A percentile compares a stretch with the other conserved stretches of the same genome.
phyloP scores from a whole-genome alignment of 2,888 invertebrate species.

The Steinernema carpocapsae region DNA sequence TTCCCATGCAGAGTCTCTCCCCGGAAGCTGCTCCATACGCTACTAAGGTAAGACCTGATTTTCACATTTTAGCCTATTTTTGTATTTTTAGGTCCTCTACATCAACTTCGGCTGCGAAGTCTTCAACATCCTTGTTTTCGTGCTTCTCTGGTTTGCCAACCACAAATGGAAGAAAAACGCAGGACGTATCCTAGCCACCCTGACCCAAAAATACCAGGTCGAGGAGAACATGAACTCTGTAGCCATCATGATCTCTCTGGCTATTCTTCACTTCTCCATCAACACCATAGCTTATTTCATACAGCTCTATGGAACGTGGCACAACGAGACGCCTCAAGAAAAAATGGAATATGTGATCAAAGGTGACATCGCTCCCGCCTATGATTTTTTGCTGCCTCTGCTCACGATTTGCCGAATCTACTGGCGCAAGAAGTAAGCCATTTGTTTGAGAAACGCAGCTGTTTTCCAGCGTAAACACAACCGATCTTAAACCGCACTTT shows the following conservation, averaged over 20 bases:
- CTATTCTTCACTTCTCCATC: background rate
- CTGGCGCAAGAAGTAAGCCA: background rate
- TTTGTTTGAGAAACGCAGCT: background rate
- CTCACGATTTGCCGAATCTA: constrained; percentile 11
- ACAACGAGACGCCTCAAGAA: constrained; percentile 15
- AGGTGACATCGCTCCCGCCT: constrained; percentile 4
- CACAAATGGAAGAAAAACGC: constrained; percentile 13
- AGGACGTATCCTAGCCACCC: background rate
- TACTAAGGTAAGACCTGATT: background rate
- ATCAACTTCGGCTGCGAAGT: constrained; percentile 19
- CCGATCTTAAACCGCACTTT: background rate
- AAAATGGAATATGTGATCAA: constrained; percentile 24
- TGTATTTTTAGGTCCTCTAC: background rate
- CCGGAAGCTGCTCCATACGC: constrained; percentile 17
- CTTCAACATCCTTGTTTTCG: constrained; percentile 20
- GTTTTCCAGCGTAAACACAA: background rate
- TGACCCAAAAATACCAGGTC: constrained; percentile 15
- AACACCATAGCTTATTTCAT: constrained; percentile 9
- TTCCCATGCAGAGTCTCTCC: constrained; percentile 26
- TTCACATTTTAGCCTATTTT: too few relatives aligned
- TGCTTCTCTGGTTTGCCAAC: background rate
- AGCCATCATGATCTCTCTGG: constrained; percentile 12
- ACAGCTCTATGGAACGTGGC: constrained; percentile 7
- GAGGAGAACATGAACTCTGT: constrained; percentile 18
- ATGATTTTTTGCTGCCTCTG: constrained; percentile 2